Percentiles rank a stretch among this genome's conserved stretches.
phyloP scores from a whole-genome alignment of 2,888 invertebrate genomes.

The Drosophila diplacantha region DNA sequence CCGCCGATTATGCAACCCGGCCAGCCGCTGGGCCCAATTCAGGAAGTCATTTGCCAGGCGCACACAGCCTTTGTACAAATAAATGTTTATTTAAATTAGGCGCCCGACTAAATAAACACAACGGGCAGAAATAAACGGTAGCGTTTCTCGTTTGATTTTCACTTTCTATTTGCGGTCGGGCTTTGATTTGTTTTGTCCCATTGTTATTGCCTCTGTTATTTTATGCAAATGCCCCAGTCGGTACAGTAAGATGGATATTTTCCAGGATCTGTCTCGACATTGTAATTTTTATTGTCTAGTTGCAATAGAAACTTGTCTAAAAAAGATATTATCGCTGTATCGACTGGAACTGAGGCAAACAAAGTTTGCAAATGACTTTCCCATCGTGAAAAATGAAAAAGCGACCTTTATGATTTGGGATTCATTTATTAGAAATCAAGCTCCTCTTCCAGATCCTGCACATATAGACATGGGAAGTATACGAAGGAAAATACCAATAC shows the following conservation, averaged over 20 bases:
- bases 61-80: constrained; percentile 66
- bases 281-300: too few species aligned
- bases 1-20: constrained; percentile 64
- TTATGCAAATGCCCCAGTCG: constrained; percentile 52
- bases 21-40: constrained; percentile 46
- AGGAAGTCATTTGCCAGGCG: constrained; percentile 69
- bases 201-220: constrained; percentile 48
- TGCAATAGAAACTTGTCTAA: not conserved
- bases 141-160: constrained; percentile 59
- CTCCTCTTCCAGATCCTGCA: not conserved
- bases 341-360: not conserved
- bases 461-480: constrained; percentile 4
- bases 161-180: constrained; percentile 50
- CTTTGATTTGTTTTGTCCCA: constrained; percentile 42
- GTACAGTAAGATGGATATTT: not conserved
- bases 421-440: not conserved
- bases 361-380: not conserved
- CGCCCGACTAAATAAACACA: constrained; percentile 51
- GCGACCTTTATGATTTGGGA: not conserved
- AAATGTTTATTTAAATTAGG: constrained; percentile 72
- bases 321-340: not conserved
- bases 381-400: not conserved
- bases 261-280: too few species aligned
- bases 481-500: constrained; percentile 2
- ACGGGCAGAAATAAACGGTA: constrained; percentile 51